Evolutionary conservation across 1,140 invertebrate genomes (phyloP).

Genomic region (Drosophila nannoptera): DNA sequence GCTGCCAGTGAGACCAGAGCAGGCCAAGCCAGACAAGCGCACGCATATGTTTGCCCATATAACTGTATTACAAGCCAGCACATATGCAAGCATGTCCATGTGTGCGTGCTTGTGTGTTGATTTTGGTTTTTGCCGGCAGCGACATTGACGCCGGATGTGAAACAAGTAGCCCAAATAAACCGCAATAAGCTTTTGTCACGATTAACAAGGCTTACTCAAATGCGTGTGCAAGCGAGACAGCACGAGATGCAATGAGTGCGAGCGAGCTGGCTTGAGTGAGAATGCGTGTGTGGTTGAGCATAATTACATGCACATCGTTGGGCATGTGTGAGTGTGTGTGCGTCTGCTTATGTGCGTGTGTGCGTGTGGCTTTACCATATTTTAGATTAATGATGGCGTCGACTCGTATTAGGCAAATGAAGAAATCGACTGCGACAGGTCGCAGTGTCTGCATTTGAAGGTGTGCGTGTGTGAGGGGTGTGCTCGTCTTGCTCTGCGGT

Average conservation of each 20-base stretch:
- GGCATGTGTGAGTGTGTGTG: slow-evolving; percentile 7
- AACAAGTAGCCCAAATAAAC: slow-evolving; percentile 77
- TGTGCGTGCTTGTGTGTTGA: slow-evolving; percentile 53
- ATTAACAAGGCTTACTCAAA: slow-evolving; percentile 75
- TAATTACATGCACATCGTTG: slow-evolving; percentile 68
- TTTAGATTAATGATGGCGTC: slow-evolving; percentile 76
- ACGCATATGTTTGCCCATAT: slow-evolving; percentile 40
- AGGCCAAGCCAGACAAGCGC: slow-evolving; percentile 7
- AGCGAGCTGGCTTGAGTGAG: slow-evolving; percentile 21
- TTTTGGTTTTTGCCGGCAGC: slow-evolving; percentile 62
- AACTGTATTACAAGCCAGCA: slow-evolving; percentile 42
- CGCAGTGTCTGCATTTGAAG: not conserved
- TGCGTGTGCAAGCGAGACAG: slow-evolving; percentile 16
- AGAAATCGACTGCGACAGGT: slow-evolving; percentile 73
- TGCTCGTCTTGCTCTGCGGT: slow-evolving; percentile 41
- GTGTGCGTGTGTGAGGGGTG: slow-evolving; percentile 9
- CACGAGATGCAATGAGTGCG: slow-evolving; percentile 23
- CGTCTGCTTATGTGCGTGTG: slow-evolving; percentile 31
- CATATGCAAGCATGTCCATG: slow-evolving; percentile 9
- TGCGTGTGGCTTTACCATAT: slow-evolving; percentile 68
- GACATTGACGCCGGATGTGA: slow-evolving; percentile 69
- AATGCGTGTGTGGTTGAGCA: slow-evolving; percentile 52
- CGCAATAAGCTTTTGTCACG: slow-evolving; percentile 76
- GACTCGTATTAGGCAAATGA: slow-evolving; percentile 74
- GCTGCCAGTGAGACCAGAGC: slow-evolving; percentile 21